phyloP scores from a whole-genome alignment of 2,888 invertebrate species.

The Ischnus inquisitorius region DNA sequence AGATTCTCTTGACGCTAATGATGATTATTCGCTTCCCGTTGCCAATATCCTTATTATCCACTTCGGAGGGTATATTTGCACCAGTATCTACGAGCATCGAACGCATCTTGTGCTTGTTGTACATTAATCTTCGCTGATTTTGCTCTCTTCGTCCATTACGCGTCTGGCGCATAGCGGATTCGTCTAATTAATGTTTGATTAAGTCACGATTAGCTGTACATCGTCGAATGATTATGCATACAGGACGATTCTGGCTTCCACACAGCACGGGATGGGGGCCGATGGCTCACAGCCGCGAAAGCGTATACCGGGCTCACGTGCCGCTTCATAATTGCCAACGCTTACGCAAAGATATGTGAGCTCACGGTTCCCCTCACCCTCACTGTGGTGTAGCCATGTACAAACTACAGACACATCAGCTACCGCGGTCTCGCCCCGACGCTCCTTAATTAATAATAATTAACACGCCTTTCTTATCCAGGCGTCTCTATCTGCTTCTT shows the following conservation, averaged over 20 bases:
- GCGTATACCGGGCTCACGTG: conserved; percentile 56
- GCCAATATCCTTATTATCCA: conserved; percentile 79
- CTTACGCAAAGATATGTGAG: conserved; percentile 59
- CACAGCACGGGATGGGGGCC: background rate
- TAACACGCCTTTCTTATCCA: conserved; percentile 31
- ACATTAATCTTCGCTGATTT: background rate
- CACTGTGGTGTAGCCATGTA: conserved; percentile 32
- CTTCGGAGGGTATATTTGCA: conserved; percentile 23
- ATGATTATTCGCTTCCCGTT: conserved; percentile 80
- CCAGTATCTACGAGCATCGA: background rate
- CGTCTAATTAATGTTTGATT: conserved; percentile 69
- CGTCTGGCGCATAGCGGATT: conserved; percentile 29
- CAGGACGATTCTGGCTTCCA: conserved; percentile 11
- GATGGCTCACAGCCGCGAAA: conserved; percentile 1
- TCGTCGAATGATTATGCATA: conserved; percentile 63
- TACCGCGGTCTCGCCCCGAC: conserved; percentile 20
- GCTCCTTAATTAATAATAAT: conserved; percentile 58
- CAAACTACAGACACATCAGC: background rate
- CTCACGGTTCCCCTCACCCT: conserved; percentile 42
- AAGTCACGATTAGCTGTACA: conserved; percentile 67
- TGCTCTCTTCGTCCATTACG: conserved; percentile 8
- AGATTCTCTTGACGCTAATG: conserved; percentile 66
- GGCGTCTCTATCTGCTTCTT: background rate
- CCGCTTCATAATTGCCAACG: conserved; percentile 63
- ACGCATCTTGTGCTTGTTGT: conserved; percentile 1